These are phyloP conservation scores for Arnoldichthys spilopterus DNA, from an alignment of 2,797 vertebrate genomes.

Conservation along the genomic window DNA sequence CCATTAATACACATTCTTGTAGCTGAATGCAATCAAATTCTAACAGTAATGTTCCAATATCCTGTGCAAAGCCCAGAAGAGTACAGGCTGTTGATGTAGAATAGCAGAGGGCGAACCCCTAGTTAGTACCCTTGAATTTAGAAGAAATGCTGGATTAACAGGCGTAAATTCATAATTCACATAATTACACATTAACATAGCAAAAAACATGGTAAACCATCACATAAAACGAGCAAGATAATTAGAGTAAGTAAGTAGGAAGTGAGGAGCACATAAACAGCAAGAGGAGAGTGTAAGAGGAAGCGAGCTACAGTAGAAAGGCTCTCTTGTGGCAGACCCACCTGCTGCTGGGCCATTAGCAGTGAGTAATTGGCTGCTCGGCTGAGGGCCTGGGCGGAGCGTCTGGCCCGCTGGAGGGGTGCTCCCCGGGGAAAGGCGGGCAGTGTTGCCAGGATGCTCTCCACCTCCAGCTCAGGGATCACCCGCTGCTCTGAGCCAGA, in stretches of 20 bases:
- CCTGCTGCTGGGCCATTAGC: constrained; percentile 66
- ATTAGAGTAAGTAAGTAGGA: not conserved
- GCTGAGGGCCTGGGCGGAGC: constrained; percentile 46
- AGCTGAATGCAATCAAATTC: no score
- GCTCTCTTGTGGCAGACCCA: constrained; percentile 45
- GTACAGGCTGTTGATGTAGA: no score
- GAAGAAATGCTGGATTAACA: no score
- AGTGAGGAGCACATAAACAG: not conserved
- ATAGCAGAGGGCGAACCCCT: no score
- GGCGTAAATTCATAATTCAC: no score
- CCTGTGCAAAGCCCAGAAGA: no score
- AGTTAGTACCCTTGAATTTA: no score
- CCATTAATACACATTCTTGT: no score
- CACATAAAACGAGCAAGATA: not conserved
- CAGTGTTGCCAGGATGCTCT: constrained; percentile 49
- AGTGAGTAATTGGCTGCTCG: constrained; percentile 62
- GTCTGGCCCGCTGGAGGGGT: constrained; percentile 48
- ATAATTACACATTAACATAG: no score
- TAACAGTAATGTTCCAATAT: no score
- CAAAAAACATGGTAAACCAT: no score
- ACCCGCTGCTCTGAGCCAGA: constrained; percentile 55
- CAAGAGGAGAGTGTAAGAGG: constrained; percentile 18
- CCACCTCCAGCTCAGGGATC: constrained; percentile 48
- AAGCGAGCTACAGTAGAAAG: constrained; percentile 1
- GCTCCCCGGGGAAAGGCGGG: constrained; percentile 50